Conservation (phyloP, 2,113 vertebrate genomes). For the Origma solitaria region DNA sequence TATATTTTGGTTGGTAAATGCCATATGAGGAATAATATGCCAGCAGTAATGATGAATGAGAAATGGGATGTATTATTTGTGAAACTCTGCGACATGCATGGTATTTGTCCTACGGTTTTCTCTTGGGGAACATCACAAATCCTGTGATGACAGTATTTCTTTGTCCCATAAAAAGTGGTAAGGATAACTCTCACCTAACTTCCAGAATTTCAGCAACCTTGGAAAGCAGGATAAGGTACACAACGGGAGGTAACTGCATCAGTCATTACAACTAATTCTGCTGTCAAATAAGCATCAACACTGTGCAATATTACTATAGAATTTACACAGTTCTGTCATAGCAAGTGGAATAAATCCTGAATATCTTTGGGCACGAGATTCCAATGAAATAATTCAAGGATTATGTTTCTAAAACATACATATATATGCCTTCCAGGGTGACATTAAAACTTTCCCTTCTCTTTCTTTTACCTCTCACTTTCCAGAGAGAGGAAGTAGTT, state of each 20-base stretch:
- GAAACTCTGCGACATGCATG: background rate
- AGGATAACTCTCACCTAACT: background rate
- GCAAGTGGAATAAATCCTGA: background rate
- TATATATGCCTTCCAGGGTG: background rate
- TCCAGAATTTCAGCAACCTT: background rate
- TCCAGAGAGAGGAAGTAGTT: background rate
- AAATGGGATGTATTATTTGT: background rate
- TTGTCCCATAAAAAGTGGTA: background rate
- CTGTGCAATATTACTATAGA: background rate
- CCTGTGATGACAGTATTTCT: background rate
- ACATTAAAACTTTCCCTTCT: background rate
- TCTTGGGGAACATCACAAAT: background rate
- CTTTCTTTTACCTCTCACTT: background rate
- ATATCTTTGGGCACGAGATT: background rate
- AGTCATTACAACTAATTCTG: background rate
- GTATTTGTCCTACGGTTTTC: background rate
- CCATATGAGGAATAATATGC: background rate
- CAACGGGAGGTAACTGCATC: background rate
- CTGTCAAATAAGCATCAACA: background rate
- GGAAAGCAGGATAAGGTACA: background rate
- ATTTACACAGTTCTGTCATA: background rate
- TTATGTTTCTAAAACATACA: background rate
- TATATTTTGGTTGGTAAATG: background rate
- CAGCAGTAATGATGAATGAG: background rate
- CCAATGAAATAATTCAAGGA: background rate